Conservation (phyloP, 2,888 invertebrate genomes). For the Caenorhabditis parvicauda region DNA sequence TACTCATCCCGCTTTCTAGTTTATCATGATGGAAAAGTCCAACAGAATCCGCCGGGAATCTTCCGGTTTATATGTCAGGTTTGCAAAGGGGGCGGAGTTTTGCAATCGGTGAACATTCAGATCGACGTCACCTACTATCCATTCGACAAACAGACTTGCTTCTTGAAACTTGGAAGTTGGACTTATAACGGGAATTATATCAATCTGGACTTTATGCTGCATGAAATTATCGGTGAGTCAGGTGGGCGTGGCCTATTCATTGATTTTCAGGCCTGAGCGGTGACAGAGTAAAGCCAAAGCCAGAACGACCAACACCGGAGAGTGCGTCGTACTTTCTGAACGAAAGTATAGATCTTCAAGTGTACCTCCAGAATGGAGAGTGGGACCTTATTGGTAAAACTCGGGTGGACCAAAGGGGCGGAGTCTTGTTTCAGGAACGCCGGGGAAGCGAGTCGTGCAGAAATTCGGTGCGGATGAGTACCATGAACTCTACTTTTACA, state of each 20-base stretch:
- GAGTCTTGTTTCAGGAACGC: conserved; percentile 26
- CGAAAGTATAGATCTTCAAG: conserved; percentile 46
- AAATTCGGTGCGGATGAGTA: conserved; percentile 36
- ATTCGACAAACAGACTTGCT: conserved; percentile 44
- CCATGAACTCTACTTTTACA: conserved; percentile 46
- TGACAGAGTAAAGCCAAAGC: conserved; percentile 14
- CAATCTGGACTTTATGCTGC: conserved; percentile 37
- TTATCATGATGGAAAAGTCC: conserved; percentile 33
- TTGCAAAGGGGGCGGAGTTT: not conserved
- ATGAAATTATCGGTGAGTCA: conserved; percentile 27
- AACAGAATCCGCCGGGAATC: conserved; percentile 47
- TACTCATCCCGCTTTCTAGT: conserved; percentile 43
- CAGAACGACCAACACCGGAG: conserved; percentile 15
- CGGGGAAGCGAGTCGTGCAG: conserved; percentile 40
- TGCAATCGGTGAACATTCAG: conserved; percentile 4
- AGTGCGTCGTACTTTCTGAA: conserved; percentile 38
- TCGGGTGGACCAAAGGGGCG: not conserved
- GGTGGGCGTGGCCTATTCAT: not conserved
- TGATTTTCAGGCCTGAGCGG: conserved; percentile 25
- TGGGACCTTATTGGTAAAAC: conserved; percentile 38
- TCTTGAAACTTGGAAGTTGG: conserved; percentile 44
- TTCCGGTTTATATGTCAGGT: conserved; percentile 41
- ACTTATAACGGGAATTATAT: conserved; percentile 44
- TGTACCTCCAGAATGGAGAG: conserved; percentile 43
- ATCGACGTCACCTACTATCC: conserved; percentile 50